These are phyloP conservation scores for Atrichornis clamosus DNA, from an alignment of 2,113 vertebrate genomes.

Conservation along the genomic window DNA sequence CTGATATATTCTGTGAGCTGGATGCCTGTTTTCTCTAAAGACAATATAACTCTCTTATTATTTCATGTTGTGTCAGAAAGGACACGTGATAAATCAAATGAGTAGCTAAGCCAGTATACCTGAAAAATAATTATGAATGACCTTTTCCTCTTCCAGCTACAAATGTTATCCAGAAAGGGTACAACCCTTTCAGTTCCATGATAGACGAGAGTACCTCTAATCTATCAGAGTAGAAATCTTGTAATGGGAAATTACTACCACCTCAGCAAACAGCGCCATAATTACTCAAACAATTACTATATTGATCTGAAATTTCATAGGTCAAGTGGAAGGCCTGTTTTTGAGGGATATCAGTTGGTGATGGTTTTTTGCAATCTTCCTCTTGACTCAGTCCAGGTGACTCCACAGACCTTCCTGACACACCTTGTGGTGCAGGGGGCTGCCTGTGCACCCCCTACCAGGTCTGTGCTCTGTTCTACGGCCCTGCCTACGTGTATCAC, in stretches of 20 bases:
- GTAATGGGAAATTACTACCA: neutral
- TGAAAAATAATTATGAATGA: constrained; percentile 52
- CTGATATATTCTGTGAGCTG: neutral
- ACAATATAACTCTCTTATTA: neutral
- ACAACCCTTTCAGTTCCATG: neutral
- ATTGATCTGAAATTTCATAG: neutral
- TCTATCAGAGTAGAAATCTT: neutral
- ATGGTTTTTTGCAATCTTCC: neutral
- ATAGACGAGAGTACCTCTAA: neutral
- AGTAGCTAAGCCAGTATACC: neutral
- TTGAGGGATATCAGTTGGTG: neutral
- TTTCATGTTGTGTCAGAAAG: constrained; percentile 24
- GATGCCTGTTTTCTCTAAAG: constrained; percentile 26
- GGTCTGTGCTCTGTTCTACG: neutral
- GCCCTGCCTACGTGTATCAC: neutral
- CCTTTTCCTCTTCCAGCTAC: constrained; percentile 32
- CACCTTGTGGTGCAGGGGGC: neutral
- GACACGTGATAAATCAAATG: constrained; percentile 3
- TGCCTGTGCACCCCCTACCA: fast-evolving
- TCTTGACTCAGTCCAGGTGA: neutral
- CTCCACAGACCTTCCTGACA: neutral
- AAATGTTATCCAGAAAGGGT: constrained; percentile 24
- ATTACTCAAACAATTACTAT: neutral
- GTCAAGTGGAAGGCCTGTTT: neutral
- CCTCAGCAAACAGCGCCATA: neutral